Conservation (phyloP, 30 jellyfish, hydroid and myxozoan genomes). For the Catostylus mosaicus region DNA sequence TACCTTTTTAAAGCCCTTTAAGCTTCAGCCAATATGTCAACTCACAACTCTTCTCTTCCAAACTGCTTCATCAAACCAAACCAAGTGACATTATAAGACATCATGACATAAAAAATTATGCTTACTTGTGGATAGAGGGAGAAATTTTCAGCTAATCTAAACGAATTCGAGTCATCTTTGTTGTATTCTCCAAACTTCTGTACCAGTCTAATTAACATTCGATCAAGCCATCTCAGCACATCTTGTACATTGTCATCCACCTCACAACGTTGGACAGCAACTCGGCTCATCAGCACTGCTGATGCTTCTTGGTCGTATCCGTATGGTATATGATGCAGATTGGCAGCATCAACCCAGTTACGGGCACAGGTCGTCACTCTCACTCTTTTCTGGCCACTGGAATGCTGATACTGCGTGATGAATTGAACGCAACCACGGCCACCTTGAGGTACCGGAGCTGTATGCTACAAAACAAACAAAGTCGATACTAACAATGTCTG, state of each 20-base stretch:
- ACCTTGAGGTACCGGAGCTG: slow-evolving; percentile 99
- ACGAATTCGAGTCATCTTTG: slow-evolving; percentile 89
- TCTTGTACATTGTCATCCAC: slow-evolving; percentile 97
- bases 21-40: too few species aligned
- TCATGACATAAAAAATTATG: too few species aligned
- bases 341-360: slow-evolving; percentile 97
- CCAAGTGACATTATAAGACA: too few species aligned
- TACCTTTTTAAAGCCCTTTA: too few species aligned
- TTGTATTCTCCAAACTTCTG: slow-evolving; percentile 94
- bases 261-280: slow-evolving; percentile 98
- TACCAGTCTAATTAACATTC: slow-evolving; percentile 92
- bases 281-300: slow-evolving; percentile 98
- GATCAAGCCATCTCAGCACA: slow-evolving; percentile 96
- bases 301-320: slow-evolving; percentile 99
- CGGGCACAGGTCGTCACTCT: slow-evolving; percentile 99
- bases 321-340: slow-evolving; percentile 83
- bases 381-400: slow-evolving; percentile 93
- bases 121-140: slow-evolving; percentile 98
- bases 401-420: slow-evolving; percentile 95
- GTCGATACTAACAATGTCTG: too few species aligned
- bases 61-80: too few species aligned
- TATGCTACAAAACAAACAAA: too few species aligned
- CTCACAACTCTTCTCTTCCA: too few species aligned
- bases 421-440: slow-evolving; percentile 98
- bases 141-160: slow-evolving; percentile 90